phyloP scores from a whole-genome alignment of 2,113 vertebrate genomes.

The Poeciliopsis turrubarensis region DNA sequence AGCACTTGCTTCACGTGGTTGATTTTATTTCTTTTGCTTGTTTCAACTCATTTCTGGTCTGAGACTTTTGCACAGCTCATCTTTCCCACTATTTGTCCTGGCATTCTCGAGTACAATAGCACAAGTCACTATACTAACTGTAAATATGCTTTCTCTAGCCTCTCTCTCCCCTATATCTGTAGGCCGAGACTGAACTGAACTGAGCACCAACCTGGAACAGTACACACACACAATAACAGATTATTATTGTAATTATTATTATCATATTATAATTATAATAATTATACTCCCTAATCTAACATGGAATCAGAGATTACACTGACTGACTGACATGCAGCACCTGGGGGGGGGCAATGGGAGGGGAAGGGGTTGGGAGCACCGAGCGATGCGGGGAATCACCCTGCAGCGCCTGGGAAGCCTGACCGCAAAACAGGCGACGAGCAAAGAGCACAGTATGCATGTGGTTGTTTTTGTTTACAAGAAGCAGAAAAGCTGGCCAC shows the following conservation, averaged over 20 bases:
- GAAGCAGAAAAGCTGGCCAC: slow-evolving; percentile 28
- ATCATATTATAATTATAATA: slow-evolving; percentile 75
- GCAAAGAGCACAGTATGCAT: slow-evolving; percentile 72
- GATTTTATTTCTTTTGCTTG: neutral
- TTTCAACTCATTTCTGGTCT: slow-evolving; percentile 51
- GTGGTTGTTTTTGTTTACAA: slow-evolving; percentile 42
- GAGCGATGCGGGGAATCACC: slow-evolving; percentile 55
- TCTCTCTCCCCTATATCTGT: slow-evolving; percentile 58
- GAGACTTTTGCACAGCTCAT: slow-evolving; percentile 36
- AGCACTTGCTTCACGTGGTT: neutral
- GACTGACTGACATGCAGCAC: slow-evolving; percentile 80
- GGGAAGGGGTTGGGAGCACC: slow-evolving; percentile 55
- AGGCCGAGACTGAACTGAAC: slow-evolving; percentile 77
- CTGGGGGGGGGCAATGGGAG: slow-evolving; percentile 37
- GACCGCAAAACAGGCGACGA: slow-evolving; percentile 56
- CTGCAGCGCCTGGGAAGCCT: slow-evolving; percentile 51
- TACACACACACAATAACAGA: slow-evolving; percentile 78
- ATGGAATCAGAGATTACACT: slow-evolving; percentile 76
- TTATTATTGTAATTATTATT: slow-evolving; percentile 79
- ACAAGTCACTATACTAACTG: slow-evolving; percentile 79
- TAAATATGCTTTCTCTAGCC: slow-evolving; percentile 74
- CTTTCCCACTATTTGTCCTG: slow-evolving; percentile 44
- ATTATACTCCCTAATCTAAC: slow-evolving; percentile 76
- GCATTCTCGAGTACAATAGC: slow-evolving; percentile 68
- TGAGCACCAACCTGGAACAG: slow-evolving; percentile 77